phyloP scores from a whole-genome alignment of 2,888 invertebrate species.

The Aphrophora alni region DNA sequence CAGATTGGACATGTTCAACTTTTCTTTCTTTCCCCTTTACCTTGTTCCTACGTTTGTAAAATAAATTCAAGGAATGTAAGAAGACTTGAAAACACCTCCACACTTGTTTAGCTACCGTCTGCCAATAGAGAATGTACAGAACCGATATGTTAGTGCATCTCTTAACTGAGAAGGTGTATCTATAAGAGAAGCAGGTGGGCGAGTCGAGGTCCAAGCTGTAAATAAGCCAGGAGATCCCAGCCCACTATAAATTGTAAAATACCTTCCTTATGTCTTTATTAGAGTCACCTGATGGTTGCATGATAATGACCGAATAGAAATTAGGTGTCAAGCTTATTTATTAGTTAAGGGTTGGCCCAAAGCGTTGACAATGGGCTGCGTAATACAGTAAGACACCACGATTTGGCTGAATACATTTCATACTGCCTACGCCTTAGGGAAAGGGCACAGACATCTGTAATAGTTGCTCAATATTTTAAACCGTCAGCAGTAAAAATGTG shows the following conservation, averaged over 20 bases:
- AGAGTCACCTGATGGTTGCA: background rate
- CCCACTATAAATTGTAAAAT: constrained; percentile 9
- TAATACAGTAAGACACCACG: background rate
- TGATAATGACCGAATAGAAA: constrained; percentile 4
- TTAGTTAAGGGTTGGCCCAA: background rate
- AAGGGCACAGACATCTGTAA: too few species aligned
- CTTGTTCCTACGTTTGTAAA: background rate
- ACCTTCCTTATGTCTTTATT: constrained; percentile 9
- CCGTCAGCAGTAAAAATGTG: too few species aligned
- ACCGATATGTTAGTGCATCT: background rate
- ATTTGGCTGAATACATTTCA: background rate
- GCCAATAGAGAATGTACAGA: background rate
- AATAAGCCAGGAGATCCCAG: background rate
- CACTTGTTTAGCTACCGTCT: background rate
- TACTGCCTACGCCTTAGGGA: background rate
- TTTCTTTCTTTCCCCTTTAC: background rate
- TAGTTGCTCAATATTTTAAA: too few species aligned
- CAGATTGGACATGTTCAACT: background rate
- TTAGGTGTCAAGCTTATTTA: constrained; percentile 1
- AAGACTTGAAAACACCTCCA: background rate
- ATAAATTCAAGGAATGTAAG: constrained; percentile 5
- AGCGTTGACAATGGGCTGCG: background rate
- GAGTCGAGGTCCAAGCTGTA: background rate
- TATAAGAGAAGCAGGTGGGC: background rate
- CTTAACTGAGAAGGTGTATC: too few species aligned